Conservation (phyloP, 1,140 invertebrate species). For the Pentalonia nigronervosa region DNA sequence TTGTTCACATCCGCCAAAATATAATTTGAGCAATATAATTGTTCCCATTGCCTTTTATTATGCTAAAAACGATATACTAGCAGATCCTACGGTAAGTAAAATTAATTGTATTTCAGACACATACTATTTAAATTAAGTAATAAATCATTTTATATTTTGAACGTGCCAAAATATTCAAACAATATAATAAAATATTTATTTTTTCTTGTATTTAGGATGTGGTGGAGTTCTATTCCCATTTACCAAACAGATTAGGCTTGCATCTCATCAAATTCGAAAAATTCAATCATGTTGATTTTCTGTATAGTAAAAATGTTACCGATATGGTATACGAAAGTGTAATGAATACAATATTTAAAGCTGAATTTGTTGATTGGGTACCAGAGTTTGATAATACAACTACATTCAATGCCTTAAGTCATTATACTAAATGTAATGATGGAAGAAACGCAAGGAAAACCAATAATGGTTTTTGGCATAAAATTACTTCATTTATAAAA, state of each 20-base stretch:
- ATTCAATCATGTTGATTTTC: constrained; percentile 75
- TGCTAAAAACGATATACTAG: constrained; percentile 70
- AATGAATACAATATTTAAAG: constrained; percentile 14
- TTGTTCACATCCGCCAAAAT: constrained; percentile 66
- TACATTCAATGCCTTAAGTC: neutral
- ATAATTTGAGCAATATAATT: constrained; percentile 68
- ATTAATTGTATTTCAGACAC: neutral
- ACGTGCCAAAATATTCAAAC: neutral
- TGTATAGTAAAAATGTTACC: constrained; percentile 63
- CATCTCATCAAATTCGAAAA: constrained; percentile 67
- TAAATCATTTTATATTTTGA: neutral
- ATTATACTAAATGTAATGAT: neutral
- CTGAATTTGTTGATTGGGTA: neutral
- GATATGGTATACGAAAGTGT: constrained; percentile 17
- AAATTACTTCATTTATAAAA: neutral
- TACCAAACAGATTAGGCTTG: constrained; percentile 68
- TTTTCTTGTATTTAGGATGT: constrained; percentile 66
- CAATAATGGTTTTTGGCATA: constrained; percentile 25
- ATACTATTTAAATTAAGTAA: neutral
- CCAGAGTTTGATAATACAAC: constrained; percentile 30
- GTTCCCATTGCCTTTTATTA: constrained; percentile 70
- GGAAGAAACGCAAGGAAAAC: neutral
- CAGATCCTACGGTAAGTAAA: constrained; percentile 62
- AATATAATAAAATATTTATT: neutral
- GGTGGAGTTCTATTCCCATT: constrained; percentile 66